Percentiles rank a stretch among this genome's conserved stretches.
These are phyloP conservation scores for Lapara coniferarum DNA, from an alignment of 2,888 invertebrate species.

Conservation along the genomic window DNA sequence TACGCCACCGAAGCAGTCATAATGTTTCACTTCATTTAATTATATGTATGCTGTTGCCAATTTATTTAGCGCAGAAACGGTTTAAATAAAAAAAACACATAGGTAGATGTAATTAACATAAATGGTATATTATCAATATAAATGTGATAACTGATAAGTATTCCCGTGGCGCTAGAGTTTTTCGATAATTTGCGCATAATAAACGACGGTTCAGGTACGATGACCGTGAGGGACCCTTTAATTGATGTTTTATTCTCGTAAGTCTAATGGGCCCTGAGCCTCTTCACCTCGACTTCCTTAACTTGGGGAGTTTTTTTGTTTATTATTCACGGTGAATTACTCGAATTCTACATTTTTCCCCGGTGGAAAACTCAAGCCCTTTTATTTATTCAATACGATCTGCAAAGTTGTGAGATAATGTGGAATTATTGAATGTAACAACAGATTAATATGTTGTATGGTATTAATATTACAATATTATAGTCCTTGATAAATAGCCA, in stretches of 20 bases:
- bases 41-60: too few species aligned
- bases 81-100: too few species aligned
- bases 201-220: constrained; percentile 19
- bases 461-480: too few species aligned
- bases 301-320: constrained; percentile 67
- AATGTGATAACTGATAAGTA: not conserved
- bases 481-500: not conserved
- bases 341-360: constrained; percentile 64
- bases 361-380: constrained; percentile 62
- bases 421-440: constrained; percentile 29
- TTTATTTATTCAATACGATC: constrained; percentile 71
- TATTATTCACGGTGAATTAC: constrained; percentile 78
- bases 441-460: too few species aligned
- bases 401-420: constrained; percentile 60
- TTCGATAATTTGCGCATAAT: constrained; percentile 15
- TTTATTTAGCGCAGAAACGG: too few species aligned
- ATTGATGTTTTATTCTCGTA: constrained; percentile 58
- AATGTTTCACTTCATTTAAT: too few species aligned
- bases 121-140: not conserved
- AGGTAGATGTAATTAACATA: too few species aligned
- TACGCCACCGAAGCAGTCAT: too few species aligned
- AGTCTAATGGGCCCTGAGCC: constrained; percentile 52
- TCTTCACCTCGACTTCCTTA: constrained; percentile 50
- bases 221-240: constrained; percentile 42
- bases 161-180: not conserved